Evolutionary conservation across 2,113 vertebrate species (phyloP), one percentile per base, ranked within the genome.

Genomic region (Plecturocebus donacophilus): DNA sequence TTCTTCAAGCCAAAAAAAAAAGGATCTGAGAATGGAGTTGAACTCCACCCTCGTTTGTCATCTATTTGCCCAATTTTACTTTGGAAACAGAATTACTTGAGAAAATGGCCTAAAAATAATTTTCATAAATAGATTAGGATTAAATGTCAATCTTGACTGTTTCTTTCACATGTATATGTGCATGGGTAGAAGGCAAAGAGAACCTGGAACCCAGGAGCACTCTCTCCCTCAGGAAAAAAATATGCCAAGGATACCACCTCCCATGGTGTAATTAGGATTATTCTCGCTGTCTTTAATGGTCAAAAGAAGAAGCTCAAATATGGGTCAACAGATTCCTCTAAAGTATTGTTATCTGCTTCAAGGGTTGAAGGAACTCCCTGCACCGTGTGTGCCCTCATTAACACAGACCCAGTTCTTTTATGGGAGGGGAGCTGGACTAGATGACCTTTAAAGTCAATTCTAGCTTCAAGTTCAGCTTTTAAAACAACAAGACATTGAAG

Each of bases 21-120:
- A 45, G 61, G 12, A 30, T 64, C 30, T 40, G 35, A 30, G 19
- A 17, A 1, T 8, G 11, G 8, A 5, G 12, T 42, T 92, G 35
- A n/a, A 76, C 40, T 58, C 30, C 49, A 86, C 47, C 23, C 25
- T 73, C 32, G 10, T 45, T 13, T 84, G 19, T 79, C 68, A 40
- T 77, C 82, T 66, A 91, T 77, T 77, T 45, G 14, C 7, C 42
- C 27, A 0, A 8, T 84, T 91, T 94, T 61, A n/a, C 83, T 88
- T 54, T 27, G 58, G 49, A 91, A 94, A 77, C 73, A 87, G 77
- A 94, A 90, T 76, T 86, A 90, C 30, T 71, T 70, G 42, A 91
- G 20, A 40, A 80, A 38, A 76, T 47, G 17, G 20, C 38, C 11
- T 40, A 80, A 70, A 96, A 91, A n/a, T 16, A 81, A 52, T 68